Evolutionary conservation across 2,888 invertebrate species (phyloP), one percentile per base, ranked within the genome.

Genomic region (Melangyna quadrimaculata): DNA sequence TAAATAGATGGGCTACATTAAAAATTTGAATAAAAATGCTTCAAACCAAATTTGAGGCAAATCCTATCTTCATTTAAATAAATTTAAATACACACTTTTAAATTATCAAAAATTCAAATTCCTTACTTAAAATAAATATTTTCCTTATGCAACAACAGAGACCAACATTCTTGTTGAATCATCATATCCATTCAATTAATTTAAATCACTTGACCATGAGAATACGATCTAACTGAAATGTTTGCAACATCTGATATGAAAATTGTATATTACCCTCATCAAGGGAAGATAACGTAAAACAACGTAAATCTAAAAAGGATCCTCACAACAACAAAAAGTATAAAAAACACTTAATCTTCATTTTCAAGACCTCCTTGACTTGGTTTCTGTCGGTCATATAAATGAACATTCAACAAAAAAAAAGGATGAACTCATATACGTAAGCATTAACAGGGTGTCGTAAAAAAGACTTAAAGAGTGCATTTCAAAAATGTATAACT

Each of bases 181-280:
- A 78, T 63, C 77, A 78, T 63, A 53, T 32, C 8, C 32, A 37
- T 40, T 57, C 59, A 53, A 72, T 82, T 72, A 82, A 82, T 82
- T 82, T 72, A 59, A 72, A 65, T 72, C 61, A 55, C 73, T 78
- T 72, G 61, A 17, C 22, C 69, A 77, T 35, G 22, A 70, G 78
- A 84, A 75, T 61, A 84, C 84, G 71, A 75, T 75, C 78, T 72
- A 84, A 79, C 79, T 79, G 79, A 79, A 84, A 84, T 79, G 67
- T 83, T 83, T 74, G 74, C 69, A 59, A 65, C 78, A 83, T 83
- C 83, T 83, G 83, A 83, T 83, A 78, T 59, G 79, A 84, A 79
- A 84, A 84, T 84, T 84, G 75, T 84, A 79, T 79, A 79, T 84
- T 75, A 51, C 84, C 75, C 19, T 71, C 84, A 84, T 84, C 70